A percentile compares a stretch with the other conserved stretches of the same genome.
Evolutionary conservation across 2,797 vertebrate genomes (phyloP).

Genomic region (Tragelaphus eurycerus): DNA sequence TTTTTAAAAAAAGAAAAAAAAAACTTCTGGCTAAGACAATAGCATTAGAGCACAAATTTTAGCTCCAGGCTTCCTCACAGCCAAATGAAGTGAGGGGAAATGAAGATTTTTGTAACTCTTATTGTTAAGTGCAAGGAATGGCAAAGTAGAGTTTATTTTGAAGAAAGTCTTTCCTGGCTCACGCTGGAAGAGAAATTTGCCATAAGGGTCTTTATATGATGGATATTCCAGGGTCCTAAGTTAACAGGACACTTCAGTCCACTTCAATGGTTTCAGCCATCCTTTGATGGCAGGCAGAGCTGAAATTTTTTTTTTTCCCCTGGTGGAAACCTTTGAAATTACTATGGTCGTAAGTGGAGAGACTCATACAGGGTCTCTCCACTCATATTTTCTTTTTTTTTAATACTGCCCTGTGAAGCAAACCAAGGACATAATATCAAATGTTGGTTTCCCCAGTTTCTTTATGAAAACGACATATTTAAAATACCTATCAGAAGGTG

Average conservation of each 20-base stretch:
- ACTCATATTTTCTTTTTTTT: not conserved
- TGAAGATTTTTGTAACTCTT: not conserved
- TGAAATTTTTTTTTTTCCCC: not conserved
- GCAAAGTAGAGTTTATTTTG: not conserved
- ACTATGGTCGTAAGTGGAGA: not conserved
- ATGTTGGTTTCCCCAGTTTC: not conserved
- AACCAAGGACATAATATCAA: not conserved
- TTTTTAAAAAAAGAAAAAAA: not conserved
- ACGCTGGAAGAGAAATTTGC: not conserved
- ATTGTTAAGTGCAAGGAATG: conserved; percentile 18
- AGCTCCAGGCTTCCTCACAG: not conserved
- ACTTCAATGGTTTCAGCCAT: not conserved
- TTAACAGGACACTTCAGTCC: not conserved
- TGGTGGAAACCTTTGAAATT: conserved; percentile 39
- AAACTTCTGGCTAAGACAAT: not conserved
- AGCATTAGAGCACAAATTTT: conserved; percentile 21
- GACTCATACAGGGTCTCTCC: not conserved
- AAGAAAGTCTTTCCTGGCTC: not conserved
- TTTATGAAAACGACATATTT: not conserved
- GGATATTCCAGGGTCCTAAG: not conserved
- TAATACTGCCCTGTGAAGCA: not conserved
- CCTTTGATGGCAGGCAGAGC: not conserved
- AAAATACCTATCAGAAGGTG: not conserved
- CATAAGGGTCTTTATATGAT: not conserved
- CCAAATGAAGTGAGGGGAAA: conserved; percentile 8